Evolutionary conservation across 2,113 vertebrate genomes (phyloP).

Genomic region (Triplophysa tibetana): DNA sequence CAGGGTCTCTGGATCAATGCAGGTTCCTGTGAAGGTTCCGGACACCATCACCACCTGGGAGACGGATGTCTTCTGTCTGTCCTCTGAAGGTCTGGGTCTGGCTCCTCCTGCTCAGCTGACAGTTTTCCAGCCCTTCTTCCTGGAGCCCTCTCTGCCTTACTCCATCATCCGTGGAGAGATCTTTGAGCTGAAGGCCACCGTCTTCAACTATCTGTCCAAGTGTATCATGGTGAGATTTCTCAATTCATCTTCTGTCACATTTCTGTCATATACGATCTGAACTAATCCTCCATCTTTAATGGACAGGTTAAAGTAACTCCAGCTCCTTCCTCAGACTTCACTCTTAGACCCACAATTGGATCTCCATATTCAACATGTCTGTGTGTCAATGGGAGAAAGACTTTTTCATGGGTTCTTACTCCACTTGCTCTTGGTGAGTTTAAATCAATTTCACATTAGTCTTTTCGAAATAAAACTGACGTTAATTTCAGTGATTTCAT

Average conservation of each 20-base stretch:
- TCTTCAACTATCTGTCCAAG: too few species aligned
- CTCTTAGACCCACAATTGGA: slow-evolving; percentile 59
- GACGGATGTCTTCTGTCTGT: slow-evolving; percentile 81
- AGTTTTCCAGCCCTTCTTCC: slow-evolving; percentile 87
- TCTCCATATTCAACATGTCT: slow-evolving; percentile 68
- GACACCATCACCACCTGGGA: slow-evolving; percentile 90
- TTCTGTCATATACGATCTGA: neutral
- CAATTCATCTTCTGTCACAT: slow-evolving; percentile 43
- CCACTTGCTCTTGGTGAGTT: slow-evolving; percentile 73
- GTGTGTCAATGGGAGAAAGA: slow-evolving; percentile 67
- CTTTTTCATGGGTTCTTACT: slow-evolving; percentile 68
- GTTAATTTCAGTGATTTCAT: neutral
- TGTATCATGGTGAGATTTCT: too few species aligned
- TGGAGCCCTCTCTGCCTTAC: slow-evolving; percentile 82
- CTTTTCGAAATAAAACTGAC: too few species aligned
- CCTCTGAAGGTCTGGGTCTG: slow-evolving; percentile 79
- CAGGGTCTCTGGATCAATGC: slow-evolving; percentile 73
- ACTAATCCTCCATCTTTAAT: slow-evolving; percentile 33
- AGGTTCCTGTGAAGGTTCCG: slow-evolving; percentile 72
- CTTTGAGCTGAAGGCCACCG: too few species aligned
- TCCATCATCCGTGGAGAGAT: too few species aligned
- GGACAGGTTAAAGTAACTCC: slow-evolving; percentile 71
- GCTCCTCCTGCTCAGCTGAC: slow-evolving; percentile 71
- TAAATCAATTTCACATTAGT: neutral
- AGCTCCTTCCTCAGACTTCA: slow-evolving; percentile 64